These are phyloP conservation scores for Drosophila barbarae DNA, from an alignment of 2,888 invertebrate genomes.

Conservation along the genomic window DNA sequence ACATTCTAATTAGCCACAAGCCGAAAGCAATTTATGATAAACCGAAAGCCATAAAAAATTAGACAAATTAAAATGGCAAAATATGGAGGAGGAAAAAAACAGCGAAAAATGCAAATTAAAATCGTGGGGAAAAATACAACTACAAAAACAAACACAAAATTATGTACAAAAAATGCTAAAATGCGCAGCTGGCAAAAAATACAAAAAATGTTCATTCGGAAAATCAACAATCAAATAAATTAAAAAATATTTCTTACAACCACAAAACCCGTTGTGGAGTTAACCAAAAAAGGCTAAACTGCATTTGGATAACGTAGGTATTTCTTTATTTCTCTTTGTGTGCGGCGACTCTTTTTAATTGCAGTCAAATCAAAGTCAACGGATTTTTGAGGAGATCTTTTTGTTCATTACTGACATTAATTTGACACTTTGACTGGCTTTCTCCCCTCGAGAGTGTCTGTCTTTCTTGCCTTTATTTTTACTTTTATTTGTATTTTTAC, in stretches of 20 bases:
- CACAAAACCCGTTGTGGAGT: conserved; percentile 35
- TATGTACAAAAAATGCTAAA: conserved; percentile 19
- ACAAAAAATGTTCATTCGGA: conserved; percentile 18
- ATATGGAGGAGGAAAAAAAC: conserved; percentile 50
- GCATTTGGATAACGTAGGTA: conserved; percentile 59
- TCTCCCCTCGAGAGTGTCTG: conserved; percentile 15
- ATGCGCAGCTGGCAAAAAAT: conserved; percentile 15
- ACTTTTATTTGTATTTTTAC: conserved; percentile 24
- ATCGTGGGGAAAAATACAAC: conserved; percentile 24
- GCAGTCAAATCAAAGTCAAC: conserved; percentile 41
- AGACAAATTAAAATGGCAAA: conserved; percentile 59
- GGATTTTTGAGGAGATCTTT: conserved; percentile 41
- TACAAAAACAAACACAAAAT: conserved; percentile 2
- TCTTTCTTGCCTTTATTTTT: conserved; percentile 34
- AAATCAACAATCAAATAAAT: conserved; percentile 26
- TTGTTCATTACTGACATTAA: conserved; percentile 63
- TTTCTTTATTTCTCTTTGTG: conserved; percentile 14
- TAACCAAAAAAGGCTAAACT: conserved; percentile 66
- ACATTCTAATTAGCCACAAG: conserved; percentile 54
- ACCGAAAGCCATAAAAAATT: conserved; percentile 39
- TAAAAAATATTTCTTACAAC: conserved; percentile 48
- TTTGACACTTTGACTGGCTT: conserved; percentile 63
- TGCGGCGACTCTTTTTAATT: conserved; percentile 35
- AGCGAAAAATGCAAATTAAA: conserved; percentile 21
- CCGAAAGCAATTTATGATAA: conserved; percentile 68